phyloP scores from a whole-genome alignment of 1,140 invertebrate species.

The Camponotus pennsylvanicus region DNA sequence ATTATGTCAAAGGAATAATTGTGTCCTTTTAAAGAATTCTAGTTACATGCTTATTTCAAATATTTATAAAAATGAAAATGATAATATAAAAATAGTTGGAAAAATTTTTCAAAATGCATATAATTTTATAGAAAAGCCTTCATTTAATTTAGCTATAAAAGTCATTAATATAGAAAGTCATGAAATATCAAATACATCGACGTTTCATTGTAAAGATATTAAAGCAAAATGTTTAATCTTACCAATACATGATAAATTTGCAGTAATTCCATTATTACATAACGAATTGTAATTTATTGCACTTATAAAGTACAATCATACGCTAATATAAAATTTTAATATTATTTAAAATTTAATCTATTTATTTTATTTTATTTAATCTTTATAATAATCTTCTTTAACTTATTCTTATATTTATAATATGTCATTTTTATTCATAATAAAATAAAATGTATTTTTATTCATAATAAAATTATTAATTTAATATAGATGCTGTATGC shows the following conservation, averaged over 20 bases:
- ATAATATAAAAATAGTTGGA: too few species aligned
- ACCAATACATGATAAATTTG: slow-evolving; percentile 4
- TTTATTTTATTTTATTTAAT: not conserved
- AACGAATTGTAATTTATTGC: not conserved
- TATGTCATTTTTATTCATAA: too few species aligned
- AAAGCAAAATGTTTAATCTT: slow-evolving; percentile 17
- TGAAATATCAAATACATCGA: not conserved
- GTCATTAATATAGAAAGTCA: slow-evolving; percentile 13
- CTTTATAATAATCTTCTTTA: not conserved
- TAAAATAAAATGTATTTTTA: too few species aligned
- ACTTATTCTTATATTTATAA: not conserved
- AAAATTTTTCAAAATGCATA: too few species aligned
- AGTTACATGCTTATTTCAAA: too few species aligned
- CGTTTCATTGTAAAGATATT: not conserved
- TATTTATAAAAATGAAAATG: too few species aligned
- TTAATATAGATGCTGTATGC: not conserved
- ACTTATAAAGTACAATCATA: not conserved
- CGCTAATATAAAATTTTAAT: not conserved
- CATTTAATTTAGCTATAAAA: slow-evolving; percentile 8
- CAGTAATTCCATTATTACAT: not conserved
- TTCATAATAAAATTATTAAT: too few species aligned
- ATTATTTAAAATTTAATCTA: not conserved
- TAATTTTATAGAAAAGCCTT: not conserved
- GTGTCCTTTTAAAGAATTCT: too few species aligned
- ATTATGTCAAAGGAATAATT: too few species aligned